phyloP scores from a whole-genome alignment of 35 echinoderm and acorn worm species.

The Ophioderma brevispina region DNA sequence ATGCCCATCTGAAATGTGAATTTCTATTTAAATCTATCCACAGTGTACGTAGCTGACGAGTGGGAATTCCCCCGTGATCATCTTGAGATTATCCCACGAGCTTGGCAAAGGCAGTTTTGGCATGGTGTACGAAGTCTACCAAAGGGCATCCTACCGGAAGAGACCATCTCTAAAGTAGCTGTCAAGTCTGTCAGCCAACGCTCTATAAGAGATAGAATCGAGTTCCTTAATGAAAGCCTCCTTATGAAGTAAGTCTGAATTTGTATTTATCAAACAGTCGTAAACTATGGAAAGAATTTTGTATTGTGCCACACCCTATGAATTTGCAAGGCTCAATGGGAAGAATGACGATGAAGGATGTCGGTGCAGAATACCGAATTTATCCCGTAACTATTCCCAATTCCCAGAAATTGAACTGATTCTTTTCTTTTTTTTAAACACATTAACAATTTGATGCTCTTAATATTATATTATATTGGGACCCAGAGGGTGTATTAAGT shows the following conservation, averaged over 20 bases:
- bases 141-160: conserved; percentile 69
- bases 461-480: too few species aligned
- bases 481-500: too few species aligned
- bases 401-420: too few species aligned
- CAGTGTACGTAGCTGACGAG: conserved; percentile 96
- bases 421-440: too few species aligned
- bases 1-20: not conserved
- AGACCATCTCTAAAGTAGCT: conserved; percentile 67
- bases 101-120: conserved; percentile 93
- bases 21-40: not conserved
- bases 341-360: too few species aligned
- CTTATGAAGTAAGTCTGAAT: conserved; percentile 97
- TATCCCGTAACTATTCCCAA: too few species aligned
- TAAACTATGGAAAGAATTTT: too few species aligned
- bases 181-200: conserved; percentile 95
- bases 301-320: too few species aligned
- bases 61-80: conserved; percentile 93
- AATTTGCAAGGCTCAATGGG: too few species aligned
- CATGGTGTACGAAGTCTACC: conserved; percentile 86
- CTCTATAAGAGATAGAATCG: conserved; percentile 97
- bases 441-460: too few species aligned
- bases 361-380: too few species aligned
- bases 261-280: too few species aligned
- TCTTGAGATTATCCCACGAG: conserved; percentile 74
- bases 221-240: conserved; percentile 94